Evolutionary conservation across 2,888 invertebrate genomes (phyloP).

Genomic region (Platycheirus rosarum): DNA sequence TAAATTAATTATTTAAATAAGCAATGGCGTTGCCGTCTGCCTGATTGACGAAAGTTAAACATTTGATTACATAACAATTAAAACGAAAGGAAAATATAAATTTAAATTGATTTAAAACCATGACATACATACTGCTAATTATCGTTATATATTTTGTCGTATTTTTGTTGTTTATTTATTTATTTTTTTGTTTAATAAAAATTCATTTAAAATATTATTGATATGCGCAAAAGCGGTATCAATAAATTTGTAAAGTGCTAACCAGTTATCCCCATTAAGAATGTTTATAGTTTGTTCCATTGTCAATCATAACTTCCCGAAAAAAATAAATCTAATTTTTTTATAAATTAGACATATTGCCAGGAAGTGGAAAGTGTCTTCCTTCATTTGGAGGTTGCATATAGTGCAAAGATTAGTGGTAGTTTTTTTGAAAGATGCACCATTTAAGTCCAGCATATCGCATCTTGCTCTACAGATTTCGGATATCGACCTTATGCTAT

Average conservation of each 20-base stretch:
- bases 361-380: neutral
- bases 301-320: neutral
- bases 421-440: neutral
- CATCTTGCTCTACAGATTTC: neutral
- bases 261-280: neutral
- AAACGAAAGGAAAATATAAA: neutral
- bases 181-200: too few species aligned
- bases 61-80: neutral
- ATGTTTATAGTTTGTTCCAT: neutral
- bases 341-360: constrained; percentile 3
- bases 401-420: neutral
- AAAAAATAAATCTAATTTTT: neutral
- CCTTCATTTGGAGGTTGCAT: too few species aligned
- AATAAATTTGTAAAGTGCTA: too few species aligned
- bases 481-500: neutral
- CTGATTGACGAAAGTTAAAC: neutral
- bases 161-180: too few species aligned
- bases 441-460: neutral
- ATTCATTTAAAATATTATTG: too few species aligned
- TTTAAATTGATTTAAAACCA: neutral
- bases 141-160: too few species aligned
- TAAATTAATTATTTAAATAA: too few species aligned
- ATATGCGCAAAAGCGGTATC: too few species aligned
- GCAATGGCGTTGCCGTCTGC: constrained; percentile 6
- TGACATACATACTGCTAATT: too few species aligned